Evolutionary conservation across 1,140 invertebrate genomes (phyloP).

Genomic region (Drosophila mojavensis): DNA sequence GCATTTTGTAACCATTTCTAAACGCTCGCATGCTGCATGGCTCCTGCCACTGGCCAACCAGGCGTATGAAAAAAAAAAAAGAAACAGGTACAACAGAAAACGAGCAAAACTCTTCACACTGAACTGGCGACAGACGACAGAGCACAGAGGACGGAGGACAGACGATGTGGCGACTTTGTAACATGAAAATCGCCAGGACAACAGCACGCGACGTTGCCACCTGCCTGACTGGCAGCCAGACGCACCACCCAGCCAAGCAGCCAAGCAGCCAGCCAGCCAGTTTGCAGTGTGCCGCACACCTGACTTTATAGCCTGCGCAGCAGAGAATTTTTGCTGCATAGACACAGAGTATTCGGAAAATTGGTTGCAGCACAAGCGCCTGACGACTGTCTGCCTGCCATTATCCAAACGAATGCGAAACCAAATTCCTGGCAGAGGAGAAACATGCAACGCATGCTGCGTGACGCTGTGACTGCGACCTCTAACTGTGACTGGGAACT

Average conservation of each 20-base stretch:
- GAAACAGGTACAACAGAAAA: neutral
- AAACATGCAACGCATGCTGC: slow-evolving; percentile 73
- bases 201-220: slow-evolving; percentile 71
- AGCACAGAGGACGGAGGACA: slow-evolving; percentile 34
- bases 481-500: slow-evolving; percentile 17
- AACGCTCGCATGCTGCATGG: slow-evolving; percentile 55
- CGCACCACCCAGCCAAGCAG: neutral
- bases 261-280: neutral
- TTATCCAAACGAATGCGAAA: slow-evolving; percentile 78
- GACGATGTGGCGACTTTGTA: slow-evolving; percentile 71
- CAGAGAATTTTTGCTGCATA: slow-evolving; percentile 62
- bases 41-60: slow-evolving; percentile 22
- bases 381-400: slow-evolving; percentile 37
- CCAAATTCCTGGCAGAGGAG: slow-evolving; percentile 69
- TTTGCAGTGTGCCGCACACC: slow-evolving; percentile 20
- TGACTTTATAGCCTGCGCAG: slow-evolving; percentile 75
- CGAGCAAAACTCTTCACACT: slow-evolving; percentile 50
- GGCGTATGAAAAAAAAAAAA: slow-evolving; percentile 30
- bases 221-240: slow-evolving; percentile 13
- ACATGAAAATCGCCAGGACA: slow-evolving; percentile 78
- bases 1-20: slow-evolving; percentile 77
- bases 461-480: slow-evolving; percentile 23
- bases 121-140: slow-evolving; percentile 32
- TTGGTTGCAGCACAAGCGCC: slow-evolving; percentile 7
- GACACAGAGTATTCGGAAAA: slow-evolving; percentile 43